These are phyloP conservation scores for Ciconia nigra DNA, from an alignment of 2,797 vertebrate genomes.

Conservation along the genomic window DNA sequence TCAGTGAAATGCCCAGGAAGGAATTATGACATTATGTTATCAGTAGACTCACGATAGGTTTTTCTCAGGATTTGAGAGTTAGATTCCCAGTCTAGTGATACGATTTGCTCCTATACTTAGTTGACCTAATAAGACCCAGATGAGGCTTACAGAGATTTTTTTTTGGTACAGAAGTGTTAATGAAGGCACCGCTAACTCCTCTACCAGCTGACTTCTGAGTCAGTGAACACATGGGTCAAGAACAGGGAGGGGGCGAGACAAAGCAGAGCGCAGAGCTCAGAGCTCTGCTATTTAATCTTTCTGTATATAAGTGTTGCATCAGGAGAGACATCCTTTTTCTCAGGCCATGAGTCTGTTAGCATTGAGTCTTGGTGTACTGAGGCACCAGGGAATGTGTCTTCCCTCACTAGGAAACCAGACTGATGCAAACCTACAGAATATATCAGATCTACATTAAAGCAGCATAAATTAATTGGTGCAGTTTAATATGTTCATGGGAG, in stretches of 20 bases:
- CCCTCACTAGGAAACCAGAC: not conserved
- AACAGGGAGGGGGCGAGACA: not conserved
- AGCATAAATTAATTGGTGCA: not conserved
- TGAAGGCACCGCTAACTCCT: not conserved
- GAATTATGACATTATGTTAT: not conserved
- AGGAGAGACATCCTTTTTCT: not conserved
- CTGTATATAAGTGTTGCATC: not conserved
- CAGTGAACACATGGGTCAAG: not conserved
- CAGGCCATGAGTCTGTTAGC: not conserved
- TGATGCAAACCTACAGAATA: not conserved
- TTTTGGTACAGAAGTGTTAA: not conserved
- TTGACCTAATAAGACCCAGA: not conserved
- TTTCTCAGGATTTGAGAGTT: not conserved
- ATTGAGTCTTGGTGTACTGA: not conserved
- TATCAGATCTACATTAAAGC: not conserved
- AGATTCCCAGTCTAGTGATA: not conserved
- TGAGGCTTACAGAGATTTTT: not conserved
- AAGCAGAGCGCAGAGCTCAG: not conserved
- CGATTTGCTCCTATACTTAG: not conserved
- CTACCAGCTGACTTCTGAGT: not conserved
- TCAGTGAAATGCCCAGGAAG: not conserved
- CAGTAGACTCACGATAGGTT: not conserved
- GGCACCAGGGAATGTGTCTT: not conserved
- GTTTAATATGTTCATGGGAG: not conserved
- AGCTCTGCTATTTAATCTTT: not conserved